Conservation (phyloP, 2,888 invertebrate genomes). For the Drosophila mimica region DNA sequence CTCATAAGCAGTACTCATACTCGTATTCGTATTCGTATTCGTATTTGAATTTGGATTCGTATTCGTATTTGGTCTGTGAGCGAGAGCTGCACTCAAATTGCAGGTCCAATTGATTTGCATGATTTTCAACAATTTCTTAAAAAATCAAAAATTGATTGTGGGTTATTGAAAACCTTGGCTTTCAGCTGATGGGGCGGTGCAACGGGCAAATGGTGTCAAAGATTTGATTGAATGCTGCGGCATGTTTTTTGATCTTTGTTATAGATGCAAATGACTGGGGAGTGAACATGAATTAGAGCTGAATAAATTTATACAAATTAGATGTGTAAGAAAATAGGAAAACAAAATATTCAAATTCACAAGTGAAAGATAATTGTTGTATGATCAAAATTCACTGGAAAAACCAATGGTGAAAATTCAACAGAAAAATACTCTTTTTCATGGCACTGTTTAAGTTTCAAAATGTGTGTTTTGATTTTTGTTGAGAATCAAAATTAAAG, state of each 20-base stretch:
- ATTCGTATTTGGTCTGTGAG: constrained; percentile 7
- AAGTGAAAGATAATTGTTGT: not conserved
- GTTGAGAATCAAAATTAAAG: not conserved
- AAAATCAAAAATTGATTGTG: constrained; percentile 36
- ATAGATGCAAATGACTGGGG: not conserved
- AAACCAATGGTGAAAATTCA: rapidly evolving
- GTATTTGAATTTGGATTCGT: not conserved
- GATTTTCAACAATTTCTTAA: constrained; percentile 59
- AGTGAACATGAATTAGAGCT: not conserved
- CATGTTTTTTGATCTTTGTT: constrained; percentile 5
- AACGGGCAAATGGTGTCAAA: constrained; percentile 53
- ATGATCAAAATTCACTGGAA: not conserved
- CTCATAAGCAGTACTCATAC: constrained; percentile 21
- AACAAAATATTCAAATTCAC: not conserved
- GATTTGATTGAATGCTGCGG: constrained; percentile 12
- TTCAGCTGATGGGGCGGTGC: not conserved
- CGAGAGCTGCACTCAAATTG: constrained; percentile 51
- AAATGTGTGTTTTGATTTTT: not conserved
- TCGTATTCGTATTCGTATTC: not conserved
- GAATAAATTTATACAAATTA: not conserved
- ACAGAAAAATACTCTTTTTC: not conserved
- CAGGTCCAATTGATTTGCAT: constrained; percentile 72
- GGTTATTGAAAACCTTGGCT: constrained; percentile 21
- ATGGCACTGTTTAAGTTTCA: not conserved
- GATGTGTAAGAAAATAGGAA: not conserved